phyloP scores from a whole-genome alignment of 2,113 vertebrate genomes.

The Ammodramus savannarum region DNA sequence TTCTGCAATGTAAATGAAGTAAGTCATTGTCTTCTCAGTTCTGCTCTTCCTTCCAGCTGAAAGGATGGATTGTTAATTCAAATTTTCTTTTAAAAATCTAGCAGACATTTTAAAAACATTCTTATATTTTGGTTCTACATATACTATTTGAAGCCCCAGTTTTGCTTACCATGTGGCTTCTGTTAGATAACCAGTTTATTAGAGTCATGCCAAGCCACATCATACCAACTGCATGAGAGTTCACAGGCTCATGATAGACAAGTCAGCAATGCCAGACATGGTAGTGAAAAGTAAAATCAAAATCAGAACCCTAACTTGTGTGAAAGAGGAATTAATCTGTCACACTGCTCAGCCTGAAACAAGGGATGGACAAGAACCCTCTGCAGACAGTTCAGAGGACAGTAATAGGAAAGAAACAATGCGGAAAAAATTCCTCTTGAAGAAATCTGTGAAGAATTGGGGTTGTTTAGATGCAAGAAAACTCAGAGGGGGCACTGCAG shows the following conservation, averaged over 20 bases:
- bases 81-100: background rate
- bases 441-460: background rate
- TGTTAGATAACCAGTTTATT: background rate
- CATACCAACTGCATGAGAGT: background rate
- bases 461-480: background rate
- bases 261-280: background rate
- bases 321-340: background rate
- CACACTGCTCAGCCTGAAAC: background rate
- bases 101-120: background rate
- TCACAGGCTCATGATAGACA: background rate
- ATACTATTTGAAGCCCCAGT: background rate
- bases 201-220: background rate
- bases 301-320: background rate
- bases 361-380: background rate
- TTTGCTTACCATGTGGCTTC: background rate
- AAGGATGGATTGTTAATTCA: background rate
- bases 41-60: background rate
- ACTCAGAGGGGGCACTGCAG: background rate
- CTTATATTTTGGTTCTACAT: background rate
- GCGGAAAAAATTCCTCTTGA: background rate
- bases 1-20: background rate
- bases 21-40: background rate
- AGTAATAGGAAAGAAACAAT: background rate
- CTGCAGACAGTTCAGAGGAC: background rate
- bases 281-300: background rate